Base-by-base conservation (phyloP, 2,888 invertebrate genomes). In the Cryptosula pallasiana region DNA sequence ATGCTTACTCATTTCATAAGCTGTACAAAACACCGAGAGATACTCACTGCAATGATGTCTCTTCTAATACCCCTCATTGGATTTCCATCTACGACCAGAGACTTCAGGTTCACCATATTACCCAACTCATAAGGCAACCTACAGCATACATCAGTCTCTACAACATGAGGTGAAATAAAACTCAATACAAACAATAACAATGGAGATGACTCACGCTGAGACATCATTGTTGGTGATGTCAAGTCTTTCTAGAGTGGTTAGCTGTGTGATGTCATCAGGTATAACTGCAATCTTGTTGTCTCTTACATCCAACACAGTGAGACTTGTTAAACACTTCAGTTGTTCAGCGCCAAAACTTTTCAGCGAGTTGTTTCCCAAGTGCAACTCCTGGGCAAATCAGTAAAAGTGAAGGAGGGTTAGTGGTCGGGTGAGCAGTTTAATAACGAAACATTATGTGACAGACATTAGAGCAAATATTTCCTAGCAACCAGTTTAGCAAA, bases 81-180 rank as follows among this genome's bases (percentile, higher is more conserved):
- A 86, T 95, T 95, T 2, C 95, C 95, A 76, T 94, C 92, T 79
- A 95, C 88, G 75, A 90, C 90, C 71, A 95, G 87, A 76, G 91
- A 91, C 79, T 92, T 92, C 73, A 95, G 86, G 81, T 93, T 91
- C 0, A 91, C 90, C 78, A 95, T 87, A 0, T 88, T 84, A 29
- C 90, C 88, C 71, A 92, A 80, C n/a, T 87, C 87, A 78, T 86
- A 87, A n/a, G 92, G 91, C 74, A 92, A 85, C 76, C 90, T 90
- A 79, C 1, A 81, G 45, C 20, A 45, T 45, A 20, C 45, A 45
- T 45, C 9, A 45, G 5, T 20, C 45, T 13, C 45, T 13, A 20
- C 45, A 45, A 5, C 45, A 45, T 5, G 9, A 5, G 5, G 45
- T 45, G 45, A 45, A 45, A 45, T 45, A 13, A 45, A 45, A 5